These are phyloP conservation scores for Dryobotodes eremita DNA, from an alignment of 2,888 invertebrate genomes.

Conservation along the genomic window DNA sequence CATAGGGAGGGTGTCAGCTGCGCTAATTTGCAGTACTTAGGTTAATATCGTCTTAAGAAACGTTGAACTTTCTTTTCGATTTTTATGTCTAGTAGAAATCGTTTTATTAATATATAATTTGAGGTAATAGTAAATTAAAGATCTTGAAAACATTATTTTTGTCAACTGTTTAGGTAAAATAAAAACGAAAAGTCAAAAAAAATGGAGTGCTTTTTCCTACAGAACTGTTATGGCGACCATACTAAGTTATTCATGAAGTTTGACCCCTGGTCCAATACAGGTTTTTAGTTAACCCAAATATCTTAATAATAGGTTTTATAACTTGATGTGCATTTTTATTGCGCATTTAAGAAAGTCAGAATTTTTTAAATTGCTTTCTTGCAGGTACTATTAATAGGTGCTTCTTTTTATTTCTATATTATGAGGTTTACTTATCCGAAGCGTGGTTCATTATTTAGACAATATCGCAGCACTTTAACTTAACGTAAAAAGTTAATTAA, in stretches of 20 bases:
- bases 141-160: not conserved
- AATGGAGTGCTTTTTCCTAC: not conserved
- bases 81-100: not conserved
- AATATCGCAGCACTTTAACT: not conserved
- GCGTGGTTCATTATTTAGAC: not conserved
- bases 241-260: conserved; percentile 7
- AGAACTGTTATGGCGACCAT: not conserved
- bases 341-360: no score
- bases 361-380: not conserved
- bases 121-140: not conserved
- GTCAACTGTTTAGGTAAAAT: not conserved
- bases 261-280: not conserved
- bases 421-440: no score
- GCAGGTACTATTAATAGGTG: not conserved
- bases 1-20: conserved; percentile 9
- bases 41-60: not conserved
- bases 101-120: not conserved
- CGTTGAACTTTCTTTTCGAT: not conserved
- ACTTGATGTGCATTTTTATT: not conserved
- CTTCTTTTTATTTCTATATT: not conserved
- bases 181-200: no score
- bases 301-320: not conserved
- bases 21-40: not conserved
- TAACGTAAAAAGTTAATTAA: not conserved
- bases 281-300: not conserved